A percentile compares a stretch with the other conserved stretches of the same genome.
phyloP scores from a whole-genome alignment of 2,888 invertebrate species.

The Ctena decussata region DNA sequence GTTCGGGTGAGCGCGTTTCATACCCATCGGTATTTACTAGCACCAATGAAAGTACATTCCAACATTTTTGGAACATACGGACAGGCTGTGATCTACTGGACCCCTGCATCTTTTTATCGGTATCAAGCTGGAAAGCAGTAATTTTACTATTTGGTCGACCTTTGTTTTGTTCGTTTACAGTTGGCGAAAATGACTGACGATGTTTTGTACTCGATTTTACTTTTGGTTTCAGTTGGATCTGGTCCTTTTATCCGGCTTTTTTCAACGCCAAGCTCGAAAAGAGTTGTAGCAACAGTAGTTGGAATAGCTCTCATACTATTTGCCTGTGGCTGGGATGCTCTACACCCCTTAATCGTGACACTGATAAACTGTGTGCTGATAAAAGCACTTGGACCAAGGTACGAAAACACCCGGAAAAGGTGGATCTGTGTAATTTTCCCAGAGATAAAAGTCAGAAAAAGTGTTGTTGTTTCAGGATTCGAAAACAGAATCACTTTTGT shows the following conservation, averaged over 20 bases:
- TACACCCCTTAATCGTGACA: conserved; percentile 79
- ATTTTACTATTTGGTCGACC: not conserved
- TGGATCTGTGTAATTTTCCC: no score
- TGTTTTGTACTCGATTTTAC: conserved; percentile 76
- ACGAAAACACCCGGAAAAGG: no score
- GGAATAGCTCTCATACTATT: conserved; percentile 72
- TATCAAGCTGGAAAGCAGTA: no score
- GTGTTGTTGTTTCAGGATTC: no score
- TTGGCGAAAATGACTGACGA: conserved; percentile 77
- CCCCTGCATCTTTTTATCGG: no score
- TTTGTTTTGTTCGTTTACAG: not conserved
- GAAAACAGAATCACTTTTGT: no score
- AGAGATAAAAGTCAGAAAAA: no score
- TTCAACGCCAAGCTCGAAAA: conserved; percentile 63
- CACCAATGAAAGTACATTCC: no score
- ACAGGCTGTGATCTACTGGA: not conserved
- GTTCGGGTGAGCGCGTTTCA: no score
- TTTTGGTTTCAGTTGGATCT: conserved; percentile 77
- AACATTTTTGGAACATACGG: not conserved
- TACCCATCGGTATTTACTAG: no score
- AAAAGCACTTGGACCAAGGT: conserved; percentile 66
- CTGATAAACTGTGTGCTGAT: conserved; percentile 79
- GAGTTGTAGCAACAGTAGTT: conserved; percentile 64
- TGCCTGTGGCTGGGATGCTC: conserved; percentile 73
- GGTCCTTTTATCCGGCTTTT: conserved; percentile 74